Percentiles rank a stretch among this genome's conserved stretches.
Conservation (phyloP, 2,113 vertebrate genomes). For the Camelus bactrianus region DNA sequence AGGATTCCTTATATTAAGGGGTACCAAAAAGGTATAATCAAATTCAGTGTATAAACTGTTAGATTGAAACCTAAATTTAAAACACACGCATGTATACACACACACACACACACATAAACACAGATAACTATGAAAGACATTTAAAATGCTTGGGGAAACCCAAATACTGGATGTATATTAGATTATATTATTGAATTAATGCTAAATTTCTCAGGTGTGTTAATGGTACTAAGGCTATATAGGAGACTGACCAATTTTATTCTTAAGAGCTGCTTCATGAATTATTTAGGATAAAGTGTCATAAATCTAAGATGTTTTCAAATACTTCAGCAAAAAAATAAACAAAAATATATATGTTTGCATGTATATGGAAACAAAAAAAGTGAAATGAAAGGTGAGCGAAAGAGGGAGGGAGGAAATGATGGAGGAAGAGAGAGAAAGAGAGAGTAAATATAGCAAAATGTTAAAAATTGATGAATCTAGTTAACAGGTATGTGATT, state of each 20-base stretch:
- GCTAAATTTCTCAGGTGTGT: not conserved
- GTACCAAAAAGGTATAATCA: not conserved
- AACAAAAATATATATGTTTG: not conserved
- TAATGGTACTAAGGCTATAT: not conserved
- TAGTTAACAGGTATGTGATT: not conserved
- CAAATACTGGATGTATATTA: not conserved
- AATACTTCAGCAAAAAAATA: not conserved
- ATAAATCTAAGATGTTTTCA: not conserved
- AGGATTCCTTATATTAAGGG: not conserved
- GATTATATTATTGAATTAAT: not conserved
- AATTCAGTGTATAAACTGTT: not conserved
- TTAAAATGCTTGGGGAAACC: not conserved
- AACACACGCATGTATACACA: no score
- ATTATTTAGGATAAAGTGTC: not conserved
- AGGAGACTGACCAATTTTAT: not conserved
- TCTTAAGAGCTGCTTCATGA: not conserved
- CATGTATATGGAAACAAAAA: not conserved
- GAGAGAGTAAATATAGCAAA: no score
- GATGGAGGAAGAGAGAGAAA: not conserved
- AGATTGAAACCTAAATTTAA: not conserved
- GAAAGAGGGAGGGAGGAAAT: not conserved
- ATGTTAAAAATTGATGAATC: not conserved
- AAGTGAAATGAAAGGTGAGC: not conserved
- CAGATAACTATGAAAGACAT: not conserved
- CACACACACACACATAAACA: no score